A percentile compares a stretch with the other conserved stretches of the same genome.
phyloP scores from a whole-genome alignment of 2,888 invertebrate species.

The Apotomis betuletana region DNA sequence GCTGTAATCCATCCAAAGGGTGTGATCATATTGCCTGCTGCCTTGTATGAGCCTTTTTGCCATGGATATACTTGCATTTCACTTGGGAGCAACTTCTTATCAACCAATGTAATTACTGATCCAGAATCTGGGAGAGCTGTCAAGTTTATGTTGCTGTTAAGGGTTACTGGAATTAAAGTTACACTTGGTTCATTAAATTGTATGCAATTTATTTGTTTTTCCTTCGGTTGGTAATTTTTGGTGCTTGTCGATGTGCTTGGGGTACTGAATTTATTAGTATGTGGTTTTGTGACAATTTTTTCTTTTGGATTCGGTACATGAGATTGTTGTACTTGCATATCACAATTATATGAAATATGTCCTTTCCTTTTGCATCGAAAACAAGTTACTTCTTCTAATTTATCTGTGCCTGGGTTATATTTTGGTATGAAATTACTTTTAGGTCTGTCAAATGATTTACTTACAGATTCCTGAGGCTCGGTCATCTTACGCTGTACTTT shows the following conservation, averaged over 20 bases:
- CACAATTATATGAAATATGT: constrained; percentile 18
- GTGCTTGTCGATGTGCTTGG: neutral
- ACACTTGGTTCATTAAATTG: neutral
- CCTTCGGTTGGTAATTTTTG: neutral
- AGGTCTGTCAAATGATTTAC: too few relatives aligned
- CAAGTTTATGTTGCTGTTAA: neutral
- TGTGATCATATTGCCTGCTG: neutral
- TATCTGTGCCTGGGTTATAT: neutral
- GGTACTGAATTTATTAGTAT: neutral
- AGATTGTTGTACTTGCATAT: neutral
- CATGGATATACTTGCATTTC: neutral
- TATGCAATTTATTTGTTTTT: neutral
- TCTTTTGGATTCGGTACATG: neutral
- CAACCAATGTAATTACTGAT: neutral
- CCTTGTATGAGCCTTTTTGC: constrained; percentile 1
- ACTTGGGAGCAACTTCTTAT: neutral
- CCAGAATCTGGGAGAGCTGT: neutral
- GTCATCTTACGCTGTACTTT: neutral
- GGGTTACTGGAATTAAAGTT: neutral
- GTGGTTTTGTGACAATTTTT: neutral
- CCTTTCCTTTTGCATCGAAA: constrained; percentile 7
- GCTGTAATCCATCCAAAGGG: constrained; percentile 11
- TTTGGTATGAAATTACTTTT: constrained; percentile 4
- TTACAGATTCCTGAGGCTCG: neutral
- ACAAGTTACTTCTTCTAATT: constrained; percentile 8